Percentiles rank a stretch among this genome's conserved stretches.
These are phyloP conservation scores for Drosophila silvestris DNA, from an alignment of 2,888 invertebrate species.

Conservation along the genomic window DNA sequence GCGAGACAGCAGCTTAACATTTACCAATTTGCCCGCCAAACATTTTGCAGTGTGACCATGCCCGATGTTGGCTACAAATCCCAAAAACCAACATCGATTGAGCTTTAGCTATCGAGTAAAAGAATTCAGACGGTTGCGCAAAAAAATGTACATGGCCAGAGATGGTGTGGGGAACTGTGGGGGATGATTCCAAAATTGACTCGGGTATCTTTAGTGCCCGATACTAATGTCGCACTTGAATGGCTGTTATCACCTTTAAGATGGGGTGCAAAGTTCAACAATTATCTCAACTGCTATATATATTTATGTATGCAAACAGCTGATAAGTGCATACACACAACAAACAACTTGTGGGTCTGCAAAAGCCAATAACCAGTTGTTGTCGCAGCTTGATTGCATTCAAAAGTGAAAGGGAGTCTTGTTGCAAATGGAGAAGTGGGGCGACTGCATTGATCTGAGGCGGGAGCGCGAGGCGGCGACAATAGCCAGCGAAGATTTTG, in stretches of 20 bases:
- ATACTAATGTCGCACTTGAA: too few relatives aligned
- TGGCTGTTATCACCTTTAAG: neutral
- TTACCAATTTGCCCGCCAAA: neutral
- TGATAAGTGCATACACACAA: slow-evolving; percentile 31
- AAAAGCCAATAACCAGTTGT: neutral
- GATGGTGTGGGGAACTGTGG: neutral
- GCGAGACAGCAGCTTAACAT: neutral
- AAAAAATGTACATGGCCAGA: neutral
- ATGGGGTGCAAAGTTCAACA: neutral
- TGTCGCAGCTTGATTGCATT: neutral
- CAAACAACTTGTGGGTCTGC: neutral
- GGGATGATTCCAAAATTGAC: neutral
- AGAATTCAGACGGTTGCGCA: neutral
- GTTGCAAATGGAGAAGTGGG: neutral
- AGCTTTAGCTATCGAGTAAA: neutral
- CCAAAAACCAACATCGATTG: neutral
- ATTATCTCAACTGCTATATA: neutral
- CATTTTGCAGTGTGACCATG: neutral
- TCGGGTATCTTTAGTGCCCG: neutral
- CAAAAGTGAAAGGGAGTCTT: neutral
- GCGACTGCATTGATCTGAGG: slow-evolving; percentile 61
- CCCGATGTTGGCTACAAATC: neutral
- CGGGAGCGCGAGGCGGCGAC: slow-evolving; percentile 70
- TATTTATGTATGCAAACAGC: neutral
- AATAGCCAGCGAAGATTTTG: slow-evolving; percentile 73